A percentile compares a stretch with the other conserved stretches of the same genome.
These are phyloP conservation scores for Hydrotaea diabolus DNA, from an alignment of 2,888 invertebrate genomes.

Conservation along the genomic window DNA sequence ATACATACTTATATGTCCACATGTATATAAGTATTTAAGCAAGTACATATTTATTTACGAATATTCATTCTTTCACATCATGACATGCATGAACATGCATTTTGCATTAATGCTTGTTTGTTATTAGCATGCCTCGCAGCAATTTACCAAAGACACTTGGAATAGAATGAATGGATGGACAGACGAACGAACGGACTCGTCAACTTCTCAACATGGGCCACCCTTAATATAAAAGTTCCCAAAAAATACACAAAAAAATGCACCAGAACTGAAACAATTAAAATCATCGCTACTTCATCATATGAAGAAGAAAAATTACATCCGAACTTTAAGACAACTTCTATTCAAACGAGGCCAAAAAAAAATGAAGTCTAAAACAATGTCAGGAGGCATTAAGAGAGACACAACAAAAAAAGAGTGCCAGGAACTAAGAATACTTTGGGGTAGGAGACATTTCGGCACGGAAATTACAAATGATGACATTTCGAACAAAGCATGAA, in stretches of 20 bases:
- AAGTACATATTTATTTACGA: too few species aligned
- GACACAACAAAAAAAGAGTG: not conserved
- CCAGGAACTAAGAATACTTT: slow-evolving; percentile 47
- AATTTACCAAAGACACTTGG: slow-evolving; percentile 23
- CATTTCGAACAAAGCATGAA: slow-evolving; percentile 21
- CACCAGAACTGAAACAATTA: slow-evolving; percentile 8
- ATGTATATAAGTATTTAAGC: too few species aligned
- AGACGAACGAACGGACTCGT: not conserved
- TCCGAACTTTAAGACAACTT: slow-evolving; percentile 19
- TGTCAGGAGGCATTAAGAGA: not conserved
- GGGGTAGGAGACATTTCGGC: slow-evolving; percentile 41
- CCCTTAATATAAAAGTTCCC: slow-evolving; percentile 25
- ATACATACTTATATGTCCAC: too few species aligned
- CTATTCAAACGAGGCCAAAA: not conserved
- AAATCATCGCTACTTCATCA: slow-evolving; percentile 23
- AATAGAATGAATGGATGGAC: too few species aligned
- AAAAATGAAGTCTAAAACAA: slow-evolving; percentile 14
- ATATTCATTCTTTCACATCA: not conserved
- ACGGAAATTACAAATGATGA: slow-evolving; percentile 54
- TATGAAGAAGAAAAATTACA: slow-evolving; percentile 40
- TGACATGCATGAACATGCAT: slow-evolving; percentile 6
- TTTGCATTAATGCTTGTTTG: slow-evolving; percentile 38
- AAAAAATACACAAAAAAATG: not conserved
- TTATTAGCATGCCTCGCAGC: slow-evolving; percentile 48
- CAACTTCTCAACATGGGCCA: slow-evolving; percentile 40